phyloP scores from a whole-genome alignment of 1,140 invertebrate species.

The Prorops nasuta region DNA sequence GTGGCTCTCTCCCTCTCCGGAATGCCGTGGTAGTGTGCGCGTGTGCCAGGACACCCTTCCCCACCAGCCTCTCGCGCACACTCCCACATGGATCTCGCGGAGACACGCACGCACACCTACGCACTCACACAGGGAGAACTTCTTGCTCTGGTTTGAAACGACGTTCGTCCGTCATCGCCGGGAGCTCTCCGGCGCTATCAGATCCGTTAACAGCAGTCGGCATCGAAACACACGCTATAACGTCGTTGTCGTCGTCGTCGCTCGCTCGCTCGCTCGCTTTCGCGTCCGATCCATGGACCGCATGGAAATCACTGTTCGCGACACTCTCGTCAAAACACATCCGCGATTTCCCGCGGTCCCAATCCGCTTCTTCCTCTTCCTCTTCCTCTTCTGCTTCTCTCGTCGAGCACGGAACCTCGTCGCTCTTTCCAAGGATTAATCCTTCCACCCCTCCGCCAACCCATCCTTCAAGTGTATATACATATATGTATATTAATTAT shows the following conservation, averaged over 20 bases:
- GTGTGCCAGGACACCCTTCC: slow-evolving; percentile 13
- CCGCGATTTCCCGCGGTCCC: too few relatives aligned
- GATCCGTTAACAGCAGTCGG: slow-evolving; percentile 51
- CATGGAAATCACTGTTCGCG: slow-evolving; percentile 30
- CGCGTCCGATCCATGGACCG: slow-evolving; percentile 26
- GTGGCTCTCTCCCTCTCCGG: too few relatives aligned
- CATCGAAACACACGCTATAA: slow-evolving; percentile 44
- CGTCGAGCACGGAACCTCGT: too few relatives aligned
- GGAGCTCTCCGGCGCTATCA: slow-evolving; percentile 37
- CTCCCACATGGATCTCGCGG: background rate
- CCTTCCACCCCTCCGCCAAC: too few relatives aligned
- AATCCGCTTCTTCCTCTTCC: too few relatives aligned
- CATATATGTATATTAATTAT: too few relatives aligned
- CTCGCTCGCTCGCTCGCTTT: slow-evolving; percentile 17
- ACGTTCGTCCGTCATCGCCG: slow-evolving; percentile 40
- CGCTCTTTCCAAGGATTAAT: too few relatives aligned
- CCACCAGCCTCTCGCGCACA: slow-evolving; percentile 1
- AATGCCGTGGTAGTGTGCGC: too few relatives aligned
- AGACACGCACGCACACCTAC: slow-evolving; percentile 3
- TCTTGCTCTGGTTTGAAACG: slow-evolving; percentile 18
- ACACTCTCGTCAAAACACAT: background rate
- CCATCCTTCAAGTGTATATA: too few relatives aligned
- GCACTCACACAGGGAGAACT: too few relatives aligned
- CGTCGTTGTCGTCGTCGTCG: slow-evolving; percentile 27
- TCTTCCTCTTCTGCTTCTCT: background rate